These are phyloP conservation scores for Pseudococcus longispinus DNA, from an alignment of 2,888 invertebrate species.

Conservation along the genomic window DNA sequence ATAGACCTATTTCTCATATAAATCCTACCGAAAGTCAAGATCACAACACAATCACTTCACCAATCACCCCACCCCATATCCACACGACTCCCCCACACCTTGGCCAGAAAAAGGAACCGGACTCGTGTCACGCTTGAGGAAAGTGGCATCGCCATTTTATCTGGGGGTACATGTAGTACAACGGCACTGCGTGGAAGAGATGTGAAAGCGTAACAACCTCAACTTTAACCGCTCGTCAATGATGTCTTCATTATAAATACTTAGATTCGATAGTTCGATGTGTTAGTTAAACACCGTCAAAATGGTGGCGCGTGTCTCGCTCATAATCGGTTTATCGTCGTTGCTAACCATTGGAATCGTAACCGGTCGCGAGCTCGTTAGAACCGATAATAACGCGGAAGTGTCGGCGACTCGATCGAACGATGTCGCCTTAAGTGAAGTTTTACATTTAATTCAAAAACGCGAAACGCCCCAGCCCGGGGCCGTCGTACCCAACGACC, in stretches of 20 bases:
- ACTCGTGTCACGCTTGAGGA: background rate
- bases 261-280: background rate
- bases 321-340: conserved; percentile 33
- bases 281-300: conserved; percentile 48
- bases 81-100: background rate
- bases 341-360: background rate
- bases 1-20: background rate
- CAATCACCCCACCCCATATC: background rate
- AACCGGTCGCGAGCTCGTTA: conserved; percentile 32
- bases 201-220: conserved; percentile 54
- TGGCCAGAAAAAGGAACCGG: background rate
- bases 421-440: conserved; percentile 61
- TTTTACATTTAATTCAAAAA: background rate
- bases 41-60: background rate
- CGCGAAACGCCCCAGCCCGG: conserved; percentile 40
- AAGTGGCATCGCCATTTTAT: background rate
- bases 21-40: background rate
- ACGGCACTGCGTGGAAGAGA: conserved; percentile 5
- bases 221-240: conserved; percentile 20
- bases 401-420: conserved; percentile 63
- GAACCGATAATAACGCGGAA: conserved; percentile 58
- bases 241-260: conserved; percentile 54
- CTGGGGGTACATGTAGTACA: background rate
- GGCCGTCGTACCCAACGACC: conserved; percentile 48
- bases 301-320: conserved; percentile 46